Percentiles rank a stretch among this genome's conserved stretches.
phyloP scores from a whole-genome alignment of 1,140 invertebrate species.

The Muscidifurax raptorellus region DNA sequence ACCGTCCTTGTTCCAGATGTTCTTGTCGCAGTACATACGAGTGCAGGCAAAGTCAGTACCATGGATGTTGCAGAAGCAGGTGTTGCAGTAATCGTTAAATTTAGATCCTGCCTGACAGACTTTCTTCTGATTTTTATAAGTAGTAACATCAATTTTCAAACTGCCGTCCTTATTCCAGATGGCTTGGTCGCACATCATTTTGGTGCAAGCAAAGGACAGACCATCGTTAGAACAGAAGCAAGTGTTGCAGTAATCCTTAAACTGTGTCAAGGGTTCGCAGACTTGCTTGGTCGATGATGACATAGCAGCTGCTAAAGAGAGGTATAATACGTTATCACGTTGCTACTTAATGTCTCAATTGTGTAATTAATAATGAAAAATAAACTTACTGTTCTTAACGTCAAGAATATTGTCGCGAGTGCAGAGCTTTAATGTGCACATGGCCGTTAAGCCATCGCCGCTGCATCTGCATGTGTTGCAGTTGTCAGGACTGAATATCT shows the following conservation, averaged over 20 bases:
- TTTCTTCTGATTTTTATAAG: not conserved
- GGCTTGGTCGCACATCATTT: not conserved
- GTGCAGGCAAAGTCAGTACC: slow-evolving; percentile 11
- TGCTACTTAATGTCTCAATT: no score
- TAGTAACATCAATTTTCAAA: not conserved
- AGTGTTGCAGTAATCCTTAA: slow-evolving; percentile 5
- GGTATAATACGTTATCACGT: no score
- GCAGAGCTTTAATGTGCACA: not conserved
- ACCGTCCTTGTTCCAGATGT: slow-evolving; percentile 33
- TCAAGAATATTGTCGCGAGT: not conserved
- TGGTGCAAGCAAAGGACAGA: not conserved
- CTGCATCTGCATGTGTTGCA: slow-evolving; percentile 17
- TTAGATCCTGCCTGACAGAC: not conserved
- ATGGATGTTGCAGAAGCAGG: not conserved
- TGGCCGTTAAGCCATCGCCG: not conserved
- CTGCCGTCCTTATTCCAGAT: slow-evolving; percentile 3
- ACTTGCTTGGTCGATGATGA: not conserved
- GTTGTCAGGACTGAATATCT: slow-evolving; percentile 17
- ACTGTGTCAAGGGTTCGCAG: not conserved
- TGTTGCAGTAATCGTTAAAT: slow-evolving; percentile 31
- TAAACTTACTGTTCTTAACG: not conserved
- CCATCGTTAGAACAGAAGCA: not conserved
- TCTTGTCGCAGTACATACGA: slow-evolving; percentile 9
- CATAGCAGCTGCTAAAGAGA: not conserved
- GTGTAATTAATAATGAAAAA: no score